These are phyloP conservation scores for Gymnogyps californianus DNA, from an alignment of 2,113 vertebrate genomes.

Conservation along the genomic window DNA sequence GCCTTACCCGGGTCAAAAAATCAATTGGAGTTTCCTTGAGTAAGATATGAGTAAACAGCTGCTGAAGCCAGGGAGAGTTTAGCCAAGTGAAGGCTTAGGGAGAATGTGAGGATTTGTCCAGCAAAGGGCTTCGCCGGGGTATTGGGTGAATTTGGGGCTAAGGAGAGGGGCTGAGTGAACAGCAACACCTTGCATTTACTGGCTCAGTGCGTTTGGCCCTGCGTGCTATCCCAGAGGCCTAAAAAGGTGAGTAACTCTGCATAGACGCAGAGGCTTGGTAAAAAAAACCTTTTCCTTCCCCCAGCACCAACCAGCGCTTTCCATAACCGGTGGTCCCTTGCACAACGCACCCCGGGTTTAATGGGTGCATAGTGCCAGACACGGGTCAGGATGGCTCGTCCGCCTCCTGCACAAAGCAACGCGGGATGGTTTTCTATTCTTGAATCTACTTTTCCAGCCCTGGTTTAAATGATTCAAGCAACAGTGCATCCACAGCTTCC, in stretches of 20 bases:
- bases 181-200: neutral
- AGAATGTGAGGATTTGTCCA: neutral
- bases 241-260: neutral
- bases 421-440: neutral
- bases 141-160: neutral
- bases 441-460: neutral
- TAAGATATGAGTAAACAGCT: neutral
- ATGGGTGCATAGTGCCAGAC: fast-evolving
- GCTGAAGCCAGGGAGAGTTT: neutral
- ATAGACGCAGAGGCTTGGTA: fast-evolving
- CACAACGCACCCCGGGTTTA: fast-evolving
- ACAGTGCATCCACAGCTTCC: neutral
- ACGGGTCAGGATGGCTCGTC: fast-evolving
- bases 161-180: neutral
- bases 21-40: neutral
- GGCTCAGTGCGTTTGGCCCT: neutral
- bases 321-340: neutral
- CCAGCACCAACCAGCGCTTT: neutral
- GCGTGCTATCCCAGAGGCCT: neutral
- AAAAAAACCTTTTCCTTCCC: neutral
- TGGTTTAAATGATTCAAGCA: neutral
- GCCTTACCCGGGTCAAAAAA: neutral
- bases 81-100: neutral
- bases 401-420: neutral
- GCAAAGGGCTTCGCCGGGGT: neutral